phyloP scores from a whole-genome alignment of 1,140 invertebrate genomes.

The Wiebesia pumilae region DNA sequence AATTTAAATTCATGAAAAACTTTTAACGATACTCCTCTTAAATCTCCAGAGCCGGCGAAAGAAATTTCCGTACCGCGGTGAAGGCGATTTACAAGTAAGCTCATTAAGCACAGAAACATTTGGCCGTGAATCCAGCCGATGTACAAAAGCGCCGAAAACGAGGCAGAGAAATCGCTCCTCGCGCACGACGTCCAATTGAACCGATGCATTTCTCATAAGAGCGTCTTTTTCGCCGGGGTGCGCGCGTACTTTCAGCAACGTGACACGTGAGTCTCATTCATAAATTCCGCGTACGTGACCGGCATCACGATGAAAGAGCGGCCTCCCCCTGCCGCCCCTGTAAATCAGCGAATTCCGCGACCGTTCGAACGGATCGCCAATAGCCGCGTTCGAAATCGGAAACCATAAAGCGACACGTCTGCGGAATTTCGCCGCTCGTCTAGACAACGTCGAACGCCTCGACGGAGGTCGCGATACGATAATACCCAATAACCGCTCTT shows the following conservation, averaged over 20 bases:
- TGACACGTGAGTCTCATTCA: constrained; percentile 43
- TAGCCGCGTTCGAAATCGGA: constrained; percentile 20
- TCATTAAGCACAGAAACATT: too few relatives aligned
- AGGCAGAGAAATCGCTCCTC: constrained; percentile 9
- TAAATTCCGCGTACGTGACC: constrained; percentile 24
- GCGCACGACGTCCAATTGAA: background rate
- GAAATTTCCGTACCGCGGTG: background rate
- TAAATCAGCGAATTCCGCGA: background rate
- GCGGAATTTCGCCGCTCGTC: background rate
- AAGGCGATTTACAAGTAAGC: too few relatives aligned
- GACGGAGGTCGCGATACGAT: background rate
- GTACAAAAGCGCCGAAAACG: background rate
- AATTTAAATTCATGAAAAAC: constrained; percentile 37
- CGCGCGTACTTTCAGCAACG: background rate
- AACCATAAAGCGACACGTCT: constrained; percentile 9
- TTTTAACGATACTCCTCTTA: background rate
- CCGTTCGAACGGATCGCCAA: background rate
- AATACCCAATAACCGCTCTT: background rate
- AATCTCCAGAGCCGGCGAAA: background rate
- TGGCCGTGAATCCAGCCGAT: background rate
- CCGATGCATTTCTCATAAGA: constrained; percentile 1
- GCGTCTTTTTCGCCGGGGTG: background rate
- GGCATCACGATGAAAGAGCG: constrained; percentile 13
- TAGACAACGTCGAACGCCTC: constrained; percentile 2
- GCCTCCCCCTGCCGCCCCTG: background rate